Conservation (phyloP, 23 tunicate genomes). For the Botrylloides violaceus region DNA sequence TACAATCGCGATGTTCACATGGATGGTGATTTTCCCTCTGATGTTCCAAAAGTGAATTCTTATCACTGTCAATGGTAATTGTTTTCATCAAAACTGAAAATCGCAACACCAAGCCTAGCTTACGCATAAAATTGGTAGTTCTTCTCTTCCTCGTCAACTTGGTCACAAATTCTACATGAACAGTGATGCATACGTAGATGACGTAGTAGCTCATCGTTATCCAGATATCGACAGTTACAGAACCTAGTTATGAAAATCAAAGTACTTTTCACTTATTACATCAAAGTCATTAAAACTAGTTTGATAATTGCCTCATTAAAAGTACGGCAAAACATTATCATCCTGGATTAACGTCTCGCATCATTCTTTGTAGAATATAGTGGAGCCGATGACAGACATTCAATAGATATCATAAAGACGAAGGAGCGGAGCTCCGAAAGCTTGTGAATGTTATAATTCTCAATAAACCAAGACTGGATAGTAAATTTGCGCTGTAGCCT, state of each 20-base stretch:
- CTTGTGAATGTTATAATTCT: too few species aligned
- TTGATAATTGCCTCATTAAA: too few species aligned
- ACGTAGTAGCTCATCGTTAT: slow-evolving; percentile 55
- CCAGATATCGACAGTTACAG: slow-evolving; percentile 53
- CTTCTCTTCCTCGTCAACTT: slow-evolving; percentile 17
- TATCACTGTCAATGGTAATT: not conserved
- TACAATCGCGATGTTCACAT: slow-evolving; percentile 17
- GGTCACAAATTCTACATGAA: slow-evolving; percentile 46
- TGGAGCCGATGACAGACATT: too few species aligned
- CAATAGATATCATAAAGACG: too few species aligned
- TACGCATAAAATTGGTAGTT: slow-evolving; percentile 48
- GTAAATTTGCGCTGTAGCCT: too few species aligned
- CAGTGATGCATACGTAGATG: slow-evolving; percentile 55
- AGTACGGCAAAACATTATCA: too few species aligned
- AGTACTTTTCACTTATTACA: too few species aligned
- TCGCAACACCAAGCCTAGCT: not conserved
- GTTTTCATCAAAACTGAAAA: not conserved
- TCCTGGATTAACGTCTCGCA: too few species aligned
- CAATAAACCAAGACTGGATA: too few species aligned
- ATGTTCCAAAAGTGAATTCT: slow-evolving; percentile 10
- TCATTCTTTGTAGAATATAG: too few species aligned
- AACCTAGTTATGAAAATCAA: slow-evolving; percentile 29
- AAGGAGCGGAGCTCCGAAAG: too few species aligned
- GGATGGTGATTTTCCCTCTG: slow-evolving; percentile 5
- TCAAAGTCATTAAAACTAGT: too few species aligned